A percentile compares a stretch with the other conserved stretches of the same genome.
Conservation (phyloP, 2,797 vertebrate species). For the Macroramphosus scolopax region DNA sequence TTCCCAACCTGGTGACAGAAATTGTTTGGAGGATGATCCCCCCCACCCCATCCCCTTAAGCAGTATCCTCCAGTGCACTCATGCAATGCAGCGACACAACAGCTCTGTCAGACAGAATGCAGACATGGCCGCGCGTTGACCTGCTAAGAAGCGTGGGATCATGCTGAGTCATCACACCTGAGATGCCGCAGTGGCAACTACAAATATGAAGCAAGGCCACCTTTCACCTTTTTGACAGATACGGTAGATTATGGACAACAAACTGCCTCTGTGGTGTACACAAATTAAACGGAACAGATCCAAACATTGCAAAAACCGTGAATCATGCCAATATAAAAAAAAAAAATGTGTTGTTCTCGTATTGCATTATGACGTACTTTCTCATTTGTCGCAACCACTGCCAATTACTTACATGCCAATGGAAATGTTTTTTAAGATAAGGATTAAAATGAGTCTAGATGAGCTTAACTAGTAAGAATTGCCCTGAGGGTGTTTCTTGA, state of each 20-base stretch:
- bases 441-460: constrained; percentile 23
- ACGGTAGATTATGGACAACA: constrained; percentile 6
- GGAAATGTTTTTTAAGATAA: constrained; percentile 24
- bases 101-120: constrained; percentile 61
- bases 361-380: constrained; percentile 6
- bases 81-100: constrained; percentile 58
- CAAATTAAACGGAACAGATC: constrained; percentile 1
- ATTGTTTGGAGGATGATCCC: constrained; percentile 27
- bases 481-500: constrained; percentile 44
- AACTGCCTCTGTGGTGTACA: constrained; percentile 21
- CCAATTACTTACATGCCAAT: constrained; percentile 28
- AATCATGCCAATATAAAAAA: neutral
- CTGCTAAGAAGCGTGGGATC: constrained; percentile 55
- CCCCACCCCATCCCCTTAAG: constrained; percentile 2
- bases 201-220: constrained; percentile 41
- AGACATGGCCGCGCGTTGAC: constrained; percentile 56
- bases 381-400: constrained; percentile 3
- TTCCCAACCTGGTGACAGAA: constrained; percentile 49
- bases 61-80: constrained; percentile 50
- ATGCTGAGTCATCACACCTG: constrained; percentile 58
- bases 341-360: neutral
- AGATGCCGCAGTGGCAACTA: constrained; percentile 26
- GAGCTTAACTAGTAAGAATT: constrained; percentile 45
- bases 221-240: constrained; percentile 36
- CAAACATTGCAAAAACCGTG: neutral